Evolutionary conservation across 2,888 invertebrate species (phyloP).

Genomic region (Drosophila sordidula): DNA sequence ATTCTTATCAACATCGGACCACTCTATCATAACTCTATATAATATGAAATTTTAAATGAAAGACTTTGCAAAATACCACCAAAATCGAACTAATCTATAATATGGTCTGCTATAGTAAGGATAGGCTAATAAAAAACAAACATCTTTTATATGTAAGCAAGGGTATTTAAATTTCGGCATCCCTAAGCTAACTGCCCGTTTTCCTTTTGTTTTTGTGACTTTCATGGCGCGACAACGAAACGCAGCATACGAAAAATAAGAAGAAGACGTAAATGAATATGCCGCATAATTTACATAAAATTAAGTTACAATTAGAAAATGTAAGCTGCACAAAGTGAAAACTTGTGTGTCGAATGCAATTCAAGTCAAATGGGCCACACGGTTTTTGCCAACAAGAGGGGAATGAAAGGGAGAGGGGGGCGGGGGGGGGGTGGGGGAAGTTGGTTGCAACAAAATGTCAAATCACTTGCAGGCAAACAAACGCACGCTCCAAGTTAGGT

Average conservation of each 20-base stretch:
- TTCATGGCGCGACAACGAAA: constrained; percentile 43
- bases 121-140: too few species aligned
- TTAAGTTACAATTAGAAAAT: constrained; percentile 60
- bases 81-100: too few species aligned
- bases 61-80: too few species aligned
- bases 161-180: neutral
- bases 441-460: constrained; percentile 22
- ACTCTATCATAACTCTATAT: too few species aligned
- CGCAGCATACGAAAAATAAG: constrained; percentile 9
- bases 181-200: neutral
- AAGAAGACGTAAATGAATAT: constrained; percentile 9
- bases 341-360: constrained; percentile 12
- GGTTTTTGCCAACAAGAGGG: neutral
- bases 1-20: too few species aligned
- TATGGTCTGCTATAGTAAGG: too few species aligned
- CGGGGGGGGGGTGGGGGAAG: neutral
- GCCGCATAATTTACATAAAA: constrained; percentile 56
- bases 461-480: constrained; percentile 23
- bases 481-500: constrained; percentile 14
- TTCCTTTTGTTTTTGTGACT: constrained; percentile 53
- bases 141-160: neutral
- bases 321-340: constrained; percentile 22
- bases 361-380: constrained; percentile 19
- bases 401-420: neutral
- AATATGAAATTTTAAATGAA: too few species aligned